Evolutionary conservation across 2,888 invertebrate species (phyloP).

Genomic region (Drosophila affinis): DNA sequence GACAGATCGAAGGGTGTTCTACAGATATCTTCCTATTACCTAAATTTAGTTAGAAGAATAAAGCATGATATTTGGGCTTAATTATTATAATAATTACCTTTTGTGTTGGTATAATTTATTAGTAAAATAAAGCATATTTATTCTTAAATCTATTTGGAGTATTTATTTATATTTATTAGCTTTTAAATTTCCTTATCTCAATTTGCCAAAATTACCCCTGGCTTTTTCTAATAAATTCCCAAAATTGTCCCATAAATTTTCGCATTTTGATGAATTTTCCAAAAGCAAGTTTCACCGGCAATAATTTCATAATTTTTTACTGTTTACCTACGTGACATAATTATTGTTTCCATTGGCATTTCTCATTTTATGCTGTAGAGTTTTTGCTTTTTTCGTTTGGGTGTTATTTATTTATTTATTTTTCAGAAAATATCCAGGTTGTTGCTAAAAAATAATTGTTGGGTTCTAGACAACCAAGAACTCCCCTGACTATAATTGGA

Average conservation of each 20-base stretch:
- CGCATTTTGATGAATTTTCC: conserved; percentile 3
- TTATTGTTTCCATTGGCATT: conserved; percentile 10
- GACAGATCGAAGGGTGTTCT: background rate
- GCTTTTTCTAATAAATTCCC: background rate
- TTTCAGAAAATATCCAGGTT: too few relatives aligned
- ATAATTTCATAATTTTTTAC: conserved; percentile 14
- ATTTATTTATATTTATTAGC: background rate
- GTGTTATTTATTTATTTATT: background rate
- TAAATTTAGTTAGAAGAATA: background rate
- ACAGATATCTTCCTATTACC: background rate
- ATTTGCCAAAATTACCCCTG: background rate
- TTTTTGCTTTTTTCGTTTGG: background rate
- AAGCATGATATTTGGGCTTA: too few relatives aligned
- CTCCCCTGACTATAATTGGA: too few relatives aligned
- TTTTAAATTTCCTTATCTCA: background rate
- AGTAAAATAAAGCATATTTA: too few relatives aligned
- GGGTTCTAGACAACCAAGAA: too few relatives aligned
- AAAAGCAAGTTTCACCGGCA: background rate
- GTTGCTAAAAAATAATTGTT: too few relatives aligned
- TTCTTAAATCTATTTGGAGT: too few relatives aligned
- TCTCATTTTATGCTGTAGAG: background rate
- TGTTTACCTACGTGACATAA: conserved; percentile 1
- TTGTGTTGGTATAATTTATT: too few relatives aligned
- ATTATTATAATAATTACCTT: too few relatives aligned
- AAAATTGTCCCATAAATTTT: conserved; percentile 2